Conservation (phyloP, 35 echinoderm and acorn worm genomes). For the Lytechinus pictus region DNA sequence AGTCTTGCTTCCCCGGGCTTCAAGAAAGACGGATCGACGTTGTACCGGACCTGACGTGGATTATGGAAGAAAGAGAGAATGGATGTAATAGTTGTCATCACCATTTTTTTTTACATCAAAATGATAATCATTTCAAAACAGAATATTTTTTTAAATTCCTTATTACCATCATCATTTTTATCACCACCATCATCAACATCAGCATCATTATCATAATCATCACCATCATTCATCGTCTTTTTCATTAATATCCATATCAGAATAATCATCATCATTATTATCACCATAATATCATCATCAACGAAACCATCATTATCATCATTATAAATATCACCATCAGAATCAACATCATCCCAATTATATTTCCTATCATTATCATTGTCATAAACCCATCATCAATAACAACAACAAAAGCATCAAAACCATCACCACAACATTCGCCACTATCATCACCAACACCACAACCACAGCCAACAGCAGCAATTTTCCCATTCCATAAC, state of each 20-base stretch:
- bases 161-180: too few relatives aligned
- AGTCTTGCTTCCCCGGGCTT: constrained; percentile 88
- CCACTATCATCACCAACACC: not conserved
- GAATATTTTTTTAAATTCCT: too few relatives aligned
- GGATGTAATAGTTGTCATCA: too few relatives aligned
- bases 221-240: not conserved
- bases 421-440: not conserved
- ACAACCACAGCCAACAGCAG: not conserved
- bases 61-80: not conserved
- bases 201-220: not conserved
- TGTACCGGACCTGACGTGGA: constrained; percentile 76
- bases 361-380: not conserved
- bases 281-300: not conserved
- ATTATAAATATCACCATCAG: not conserved
- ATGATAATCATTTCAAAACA: too few relatives aligned
- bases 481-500: not conserved
- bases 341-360: too few relatives aligned
- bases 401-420: not conserved
- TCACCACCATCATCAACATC: too few relatives aligned
- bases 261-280: not conserved
- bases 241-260: too few relatives aligned
- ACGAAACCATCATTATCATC: not conserved
- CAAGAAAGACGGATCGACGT: constrained; percentile 81
- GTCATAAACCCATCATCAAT: not conserved
- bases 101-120: too few relatives aligned